Percentiles rank a stretch among this genome's conserved stretches.
phyloP scores from a whole-genome alignment of 2,113 vertebrate species.

The Myrmophylax atrothorax region DNA sequence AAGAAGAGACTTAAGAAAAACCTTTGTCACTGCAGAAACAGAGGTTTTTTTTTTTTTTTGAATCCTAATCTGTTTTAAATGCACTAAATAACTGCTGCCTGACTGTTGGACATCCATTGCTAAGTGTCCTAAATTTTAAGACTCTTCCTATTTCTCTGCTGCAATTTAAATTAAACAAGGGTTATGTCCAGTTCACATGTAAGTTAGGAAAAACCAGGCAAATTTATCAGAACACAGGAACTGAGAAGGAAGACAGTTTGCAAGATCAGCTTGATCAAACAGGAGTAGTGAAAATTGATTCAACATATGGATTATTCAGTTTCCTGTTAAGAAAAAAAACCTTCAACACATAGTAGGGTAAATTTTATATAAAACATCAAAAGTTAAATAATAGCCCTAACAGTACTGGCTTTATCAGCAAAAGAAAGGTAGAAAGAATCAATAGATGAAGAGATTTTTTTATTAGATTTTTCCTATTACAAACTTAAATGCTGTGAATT shows the following conservation, averaged over 20 bases:
- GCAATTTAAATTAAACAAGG: not conserved
- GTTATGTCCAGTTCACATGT: accelerated
- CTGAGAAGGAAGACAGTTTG: not conserved
- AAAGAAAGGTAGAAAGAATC: not conserved
- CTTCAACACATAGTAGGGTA: accelerated
- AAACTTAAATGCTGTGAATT: not conserved
- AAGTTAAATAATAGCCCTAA: not conserved
- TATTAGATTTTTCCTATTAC: not conserved
- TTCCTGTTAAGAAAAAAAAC: not conserved
- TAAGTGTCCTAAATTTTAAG: not conserved
- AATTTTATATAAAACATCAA: not conserved
- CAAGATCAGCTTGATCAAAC: not conserved
- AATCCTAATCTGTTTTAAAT: not conserved
- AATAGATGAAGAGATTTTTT: not conserved
- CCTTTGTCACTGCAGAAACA: not conserved
- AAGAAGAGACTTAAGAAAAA: not conserved
- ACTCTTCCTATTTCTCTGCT: not conserved
- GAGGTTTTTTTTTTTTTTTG: not conserved
- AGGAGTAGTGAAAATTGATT: not conserved
- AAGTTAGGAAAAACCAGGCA: not conserved
- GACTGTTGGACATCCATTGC: not conserved
- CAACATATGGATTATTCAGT: not conserved
- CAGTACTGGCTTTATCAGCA: not conserved
- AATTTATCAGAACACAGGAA: not conserved
- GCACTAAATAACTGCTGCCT: not conserved